Base-by-base conservation (phyloP, 1,140 invertebrate species). In the Ylistrum balloti region DNA sequence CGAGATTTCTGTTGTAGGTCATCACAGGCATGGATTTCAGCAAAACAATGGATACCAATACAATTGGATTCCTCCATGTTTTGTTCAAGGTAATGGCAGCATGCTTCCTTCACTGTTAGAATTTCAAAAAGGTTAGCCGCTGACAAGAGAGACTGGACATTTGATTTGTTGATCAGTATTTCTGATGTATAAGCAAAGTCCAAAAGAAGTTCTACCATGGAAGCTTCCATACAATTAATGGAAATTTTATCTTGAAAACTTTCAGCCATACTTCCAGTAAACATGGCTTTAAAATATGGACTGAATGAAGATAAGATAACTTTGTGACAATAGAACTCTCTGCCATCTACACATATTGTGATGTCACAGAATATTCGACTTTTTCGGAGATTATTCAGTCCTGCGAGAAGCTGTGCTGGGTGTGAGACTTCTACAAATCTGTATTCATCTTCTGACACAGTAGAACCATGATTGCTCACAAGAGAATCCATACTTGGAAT, bases 11-110 rank as follows among this genome's bases (percentile, higher is more conserved):
- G 93, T 90, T 96, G 96, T 7, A 97, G 94, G 74, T 96, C 95
- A 33, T 91, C 93, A 92, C 97, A 97, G 56, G 96, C 96, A 95
- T 97, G 97, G 33, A 96, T 93, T 93, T 97, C 97, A 87, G 97
- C 97, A 95, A 97, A 97, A 91, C 97, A 97, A 91, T 97, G 96
- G 88, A 97, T 97, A 0, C 97, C 97, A 56, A 97, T 93, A 94
- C 96, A 97, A 93, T 97, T 97, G 17, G 95, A 94, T 74, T 96
- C 96, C 92, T 97, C 97, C 96, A 97, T 97, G 93, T 97, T 96
- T 86, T 95, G 95, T 92, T 97, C 96, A 33, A 97, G 93, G 92
- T 97, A 97, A 28, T 94, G 92, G 91, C 97, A 97, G 91, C 97
- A 97, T 0, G 97, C 97, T 90, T 97, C 97, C 88, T 96, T 94